Conservation (phyloP, 2,888 invertebrate genomes). For the Synanthedon vespiformis region DNA sequence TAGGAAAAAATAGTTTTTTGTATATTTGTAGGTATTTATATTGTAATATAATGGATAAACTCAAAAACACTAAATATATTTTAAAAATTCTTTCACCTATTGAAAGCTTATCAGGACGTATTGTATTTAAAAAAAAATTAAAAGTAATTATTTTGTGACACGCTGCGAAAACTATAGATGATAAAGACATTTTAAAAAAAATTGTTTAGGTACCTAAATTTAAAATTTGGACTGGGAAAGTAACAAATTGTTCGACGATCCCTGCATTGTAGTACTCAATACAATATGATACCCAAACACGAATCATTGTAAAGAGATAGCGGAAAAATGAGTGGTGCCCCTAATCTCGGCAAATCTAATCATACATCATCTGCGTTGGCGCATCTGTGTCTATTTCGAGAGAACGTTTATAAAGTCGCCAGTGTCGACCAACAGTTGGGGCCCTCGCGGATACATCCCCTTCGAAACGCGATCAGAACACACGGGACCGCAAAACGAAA, state of each 20-base stretch:
- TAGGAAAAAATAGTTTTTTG: neutral
- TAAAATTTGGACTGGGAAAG: neutral
- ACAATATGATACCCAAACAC: neutral
- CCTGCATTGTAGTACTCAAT: neutral
- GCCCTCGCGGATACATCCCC: conserved; percentile 11
- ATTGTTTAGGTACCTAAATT: neutral
- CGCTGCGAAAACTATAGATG: too few species aligned
- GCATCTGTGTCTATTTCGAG: conserved; percentile 43
- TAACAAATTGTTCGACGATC: neutral
- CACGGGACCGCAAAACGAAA: neutral
- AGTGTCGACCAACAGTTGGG: conserved; percentile 41
- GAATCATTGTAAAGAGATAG: neutral
- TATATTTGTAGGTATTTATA: too few species aligned
- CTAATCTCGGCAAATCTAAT: conserved; percentile 51
- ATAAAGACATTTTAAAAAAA: too few species aligned
- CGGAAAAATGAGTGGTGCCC: conserved; percentile 7
- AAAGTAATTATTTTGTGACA: too few species aligned
- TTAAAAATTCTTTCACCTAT: too few species aligned
- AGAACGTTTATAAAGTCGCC: conserved; percentile 44
- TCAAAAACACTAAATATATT: too few species aligned
- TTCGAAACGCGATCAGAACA: conserved; percentile 4
- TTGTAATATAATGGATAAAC: too few species aligned
- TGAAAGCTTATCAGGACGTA: too few species aligned
- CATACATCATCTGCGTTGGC: conserved; percentile 39
- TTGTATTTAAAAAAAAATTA: too few species aligned